Evolutionary conservation across 1,140 invertebrate genomes (phyloP).

Genomic region (Neodiprion fabricii): DNA sequence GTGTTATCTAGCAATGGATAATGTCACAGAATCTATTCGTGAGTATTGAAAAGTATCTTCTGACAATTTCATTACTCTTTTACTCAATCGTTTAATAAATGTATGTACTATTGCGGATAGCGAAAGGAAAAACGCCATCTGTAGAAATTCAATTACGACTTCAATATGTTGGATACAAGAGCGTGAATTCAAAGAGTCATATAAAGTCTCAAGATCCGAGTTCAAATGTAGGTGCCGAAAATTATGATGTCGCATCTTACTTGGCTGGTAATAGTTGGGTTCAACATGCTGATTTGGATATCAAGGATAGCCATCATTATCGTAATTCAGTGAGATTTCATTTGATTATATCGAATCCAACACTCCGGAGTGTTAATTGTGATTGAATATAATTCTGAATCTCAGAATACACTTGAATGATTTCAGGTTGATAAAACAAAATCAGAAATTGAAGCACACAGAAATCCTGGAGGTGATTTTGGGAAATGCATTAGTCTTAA

Average conservation of each 20-base stretch:
- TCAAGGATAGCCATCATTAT: neutral
- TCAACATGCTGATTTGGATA: neutral
- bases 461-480: constrained; percentile 45
- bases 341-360: neutral
- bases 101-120: neutral
- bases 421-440: constrained; percentile 27
- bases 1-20: constrained; percentile 42
- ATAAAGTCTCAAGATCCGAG: neutral
- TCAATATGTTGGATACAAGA: constrained; percentile 39
- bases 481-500: constrained; percentile 25
- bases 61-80: neutral
- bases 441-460: constrained; percentile 38
- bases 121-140: constrained; percentile 3
- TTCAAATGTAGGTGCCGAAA: neutral
- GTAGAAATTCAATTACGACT: constrained; percentile 39
- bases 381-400: neutral
- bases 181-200: neutral
- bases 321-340: neutral
- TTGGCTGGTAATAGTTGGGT: neutral
- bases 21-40: neutral
- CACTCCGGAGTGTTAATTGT: neutral
- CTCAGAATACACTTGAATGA: neutral
- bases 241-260: too few species aligned
- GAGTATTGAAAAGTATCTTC: neutral
- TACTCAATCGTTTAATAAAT: neutral